Evolutionary conservation across 2,113 vertebrate genomes (phyloP).

Genomic region (Megaleporinus macrocephalus): DNA sequence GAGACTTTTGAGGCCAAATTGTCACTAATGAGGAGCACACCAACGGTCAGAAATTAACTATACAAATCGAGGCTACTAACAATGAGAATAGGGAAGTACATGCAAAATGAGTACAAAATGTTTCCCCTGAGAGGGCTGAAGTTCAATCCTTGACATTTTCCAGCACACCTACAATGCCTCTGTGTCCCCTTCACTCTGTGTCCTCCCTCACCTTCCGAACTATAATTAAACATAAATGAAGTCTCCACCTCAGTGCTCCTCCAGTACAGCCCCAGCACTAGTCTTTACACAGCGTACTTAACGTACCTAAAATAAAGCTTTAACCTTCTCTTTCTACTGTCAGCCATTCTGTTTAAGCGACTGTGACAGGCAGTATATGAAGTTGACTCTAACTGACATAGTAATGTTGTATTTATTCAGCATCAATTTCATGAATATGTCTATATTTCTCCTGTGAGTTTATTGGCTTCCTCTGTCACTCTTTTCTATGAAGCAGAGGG

Average conservation of each 20-base stretch:
- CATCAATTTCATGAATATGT: no score
- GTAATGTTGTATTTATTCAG: no score
- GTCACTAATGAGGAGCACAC: slow-evolving; percentile 26
- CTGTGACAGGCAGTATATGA: no score
- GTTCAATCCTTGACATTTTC: slow-evolving; percentile 42
- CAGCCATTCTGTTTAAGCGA: no score
- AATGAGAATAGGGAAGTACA: slow-evolving; percentile 25
- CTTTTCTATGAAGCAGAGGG: no score
- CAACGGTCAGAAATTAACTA: background rate
- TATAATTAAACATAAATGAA: background rate
- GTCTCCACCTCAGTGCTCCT: background rate
- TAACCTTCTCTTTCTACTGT: no score
- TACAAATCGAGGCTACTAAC: background rate
- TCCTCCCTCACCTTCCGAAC: no score
- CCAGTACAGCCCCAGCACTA: background rate
- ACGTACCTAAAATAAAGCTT: background rate
- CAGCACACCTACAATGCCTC: background rate
- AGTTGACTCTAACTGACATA: no score
- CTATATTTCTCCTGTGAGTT: no score
- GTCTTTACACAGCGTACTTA: background rate
- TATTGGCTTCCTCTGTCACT: no score
- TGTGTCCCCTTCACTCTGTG: slow-evolving; percentile 1
- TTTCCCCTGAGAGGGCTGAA: slow-evolving; percentile 8
- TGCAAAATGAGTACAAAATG: slow-evolving; percentile 21
- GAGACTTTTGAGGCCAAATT: slow-evolving; percentile 14